These are phyloP conservation scores for Ondatra zibethicus DNA, from an alignment of 2,113 vertebrate genomes.

Conservation along the genomic window DNA sequence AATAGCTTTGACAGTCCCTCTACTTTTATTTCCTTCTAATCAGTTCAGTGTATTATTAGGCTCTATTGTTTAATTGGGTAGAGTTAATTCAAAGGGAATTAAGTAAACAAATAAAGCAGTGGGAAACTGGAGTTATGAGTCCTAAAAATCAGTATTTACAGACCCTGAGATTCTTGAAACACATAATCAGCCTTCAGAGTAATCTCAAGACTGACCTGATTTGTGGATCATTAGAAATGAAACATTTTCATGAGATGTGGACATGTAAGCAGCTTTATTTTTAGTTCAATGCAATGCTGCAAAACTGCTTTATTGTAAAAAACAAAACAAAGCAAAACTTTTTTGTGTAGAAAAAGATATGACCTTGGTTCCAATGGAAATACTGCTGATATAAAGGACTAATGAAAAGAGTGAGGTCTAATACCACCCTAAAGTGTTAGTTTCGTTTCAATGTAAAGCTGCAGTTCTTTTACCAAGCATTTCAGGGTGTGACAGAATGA, in stretches of 20 bases:
- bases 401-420: not conserved
- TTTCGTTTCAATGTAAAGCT: not conserved
- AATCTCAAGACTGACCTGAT: slow-evolving; percentile 28
- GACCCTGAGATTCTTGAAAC: not conserved
- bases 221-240: slow-evolving; percentile 63
- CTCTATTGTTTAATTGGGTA: not conserved
- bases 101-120: slow-evolving; percentile 45
- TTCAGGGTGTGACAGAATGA: not conserved
- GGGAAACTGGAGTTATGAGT: not conserved
- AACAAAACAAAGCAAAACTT: too few species aligned
- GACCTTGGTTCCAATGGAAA: not conserved
- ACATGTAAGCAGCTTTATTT: not conserved
- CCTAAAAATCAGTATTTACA: slow-evolving; percentile 15
- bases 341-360: not conserved
- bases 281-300: not conserved
- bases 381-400: not conserved
- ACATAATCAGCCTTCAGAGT: slow-evolving; percentile 70
- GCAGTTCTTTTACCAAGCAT: not conserved
- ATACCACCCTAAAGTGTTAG: not conserved
- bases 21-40: not conserved
- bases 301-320: not conserved
- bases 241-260: not conserved
- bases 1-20: not conserved
- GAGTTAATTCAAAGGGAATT: slow-evolving; percentile 28
- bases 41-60: slow-evolving; percentile 27